Conservation (phyloP, 2,797 vertebrate genomes). For the Rhodeus uyekii region DNA sequence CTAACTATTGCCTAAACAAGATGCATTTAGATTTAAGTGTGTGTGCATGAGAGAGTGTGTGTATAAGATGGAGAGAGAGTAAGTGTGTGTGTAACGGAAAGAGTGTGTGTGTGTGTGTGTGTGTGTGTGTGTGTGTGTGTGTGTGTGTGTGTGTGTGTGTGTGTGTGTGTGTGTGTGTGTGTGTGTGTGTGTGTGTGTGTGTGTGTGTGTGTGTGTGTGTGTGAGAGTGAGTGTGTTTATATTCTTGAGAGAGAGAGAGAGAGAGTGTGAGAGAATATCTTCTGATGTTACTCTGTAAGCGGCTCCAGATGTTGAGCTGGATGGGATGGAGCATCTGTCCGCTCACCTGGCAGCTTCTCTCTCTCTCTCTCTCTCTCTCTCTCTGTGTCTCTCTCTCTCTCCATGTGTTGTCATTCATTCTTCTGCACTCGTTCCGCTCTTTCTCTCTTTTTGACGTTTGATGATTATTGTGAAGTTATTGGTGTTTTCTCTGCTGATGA, state of each 20-base stretch:
- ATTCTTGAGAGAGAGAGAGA: no score
- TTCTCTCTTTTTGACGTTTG: background rate
- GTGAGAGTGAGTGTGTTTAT: constrained; percentile 5
- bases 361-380: background rate
- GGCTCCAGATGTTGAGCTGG: constrained; percentile 69
- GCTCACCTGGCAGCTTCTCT: constrained; percentile 65
- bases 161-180: no score
- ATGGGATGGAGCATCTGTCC: constrained; percentile 71
- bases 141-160: no score
- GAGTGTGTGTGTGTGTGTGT: no score
- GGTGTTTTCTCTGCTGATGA: background rate
- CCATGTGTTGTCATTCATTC: constrained; percentile 1
- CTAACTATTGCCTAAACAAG: background rate
- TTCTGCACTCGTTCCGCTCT: constrained; percentile 2
- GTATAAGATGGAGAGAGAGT: no score
- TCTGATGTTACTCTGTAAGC: constrained; percentile 55
- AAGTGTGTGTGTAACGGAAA: no score
- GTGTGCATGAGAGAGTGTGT: no score
- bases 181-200: no score
- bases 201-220: background rate
- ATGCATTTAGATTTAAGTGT: background rate
- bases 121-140: no score
- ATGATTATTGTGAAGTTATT: background rate
- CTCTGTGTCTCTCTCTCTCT: background rate
- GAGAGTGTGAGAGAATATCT: constrained; percentile 20